Conservation (phyloP, 2,797 vertebrate species). For the Sebastes minor region DNA sequence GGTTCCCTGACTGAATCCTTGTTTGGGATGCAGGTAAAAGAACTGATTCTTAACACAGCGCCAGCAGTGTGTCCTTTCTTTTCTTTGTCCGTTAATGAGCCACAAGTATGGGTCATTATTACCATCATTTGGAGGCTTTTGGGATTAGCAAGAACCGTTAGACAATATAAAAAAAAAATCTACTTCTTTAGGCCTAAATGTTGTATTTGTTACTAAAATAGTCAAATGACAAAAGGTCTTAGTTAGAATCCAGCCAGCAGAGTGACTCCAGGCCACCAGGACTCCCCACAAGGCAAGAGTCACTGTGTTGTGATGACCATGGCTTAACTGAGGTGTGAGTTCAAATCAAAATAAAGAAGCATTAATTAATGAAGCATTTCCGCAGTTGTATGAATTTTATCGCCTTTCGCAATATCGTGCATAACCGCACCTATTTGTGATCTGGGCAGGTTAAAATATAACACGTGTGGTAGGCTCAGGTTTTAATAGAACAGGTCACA, state of each 20-base stretch:
- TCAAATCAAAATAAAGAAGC: not conserved
- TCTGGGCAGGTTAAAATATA: not conserved
- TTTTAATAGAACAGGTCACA: not conserved
- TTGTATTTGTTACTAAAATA: not conserved
- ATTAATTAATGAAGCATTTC: not conserved
- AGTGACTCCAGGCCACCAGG: not conserved
- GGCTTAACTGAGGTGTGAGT: not conserved
- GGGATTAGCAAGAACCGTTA: not conserved
- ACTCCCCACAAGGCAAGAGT: conserved; percentile 32
- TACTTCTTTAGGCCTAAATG: not conserved
- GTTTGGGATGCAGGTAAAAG: not conserved
- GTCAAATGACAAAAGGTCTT: not conserved
- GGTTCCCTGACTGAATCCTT: not conserved
- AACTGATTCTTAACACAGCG: not conserved
- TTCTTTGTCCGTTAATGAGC: not conserved
- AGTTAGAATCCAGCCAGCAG: not conserved
- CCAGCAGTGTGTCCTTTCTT: not conserved
- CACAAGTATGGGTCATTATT: not conserved
- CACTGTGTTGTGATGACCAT: not conserved
- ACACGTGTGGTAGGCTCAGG: not conserved
- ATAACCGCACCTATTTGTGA: not conserved
- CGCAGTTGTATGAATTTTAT: not conserved
- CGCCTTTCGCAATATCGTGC: not conserved
- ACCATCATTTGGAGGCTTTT: not conserved
- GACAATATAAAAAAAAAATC: not conserved